phyloP scores from a whole-genome alignment of 2,797 vertebrate species.

The Anguilla megastoma region DNA sequence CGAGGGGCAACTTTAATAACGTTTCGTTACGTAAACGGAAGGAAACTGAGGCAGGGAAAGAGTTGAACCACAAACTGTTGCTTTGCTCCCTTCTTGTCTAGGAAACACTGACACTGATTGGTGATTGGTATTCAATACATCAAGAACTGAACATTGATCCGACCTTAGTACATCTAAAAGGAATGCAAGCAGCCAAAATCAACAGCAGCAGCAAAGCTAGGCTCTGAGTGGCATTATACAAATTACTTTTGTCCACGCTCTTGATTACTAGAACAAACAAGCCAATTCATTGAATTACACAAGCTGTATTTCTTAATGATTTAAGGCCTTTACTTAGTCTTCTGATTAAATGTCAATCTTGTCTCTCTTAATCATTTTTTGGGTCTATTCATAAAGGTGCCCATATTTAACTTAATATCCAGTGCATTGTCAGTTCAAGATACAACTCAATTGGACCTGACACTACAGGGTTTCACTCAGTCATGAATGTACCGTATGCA shows the following conservation, averaged over 20 bases:
- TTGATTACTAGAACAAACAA: neutral
- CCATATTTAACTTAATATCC: neutral
- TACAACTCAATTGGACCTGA: neutral
- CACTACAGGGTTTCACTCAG: neutral
- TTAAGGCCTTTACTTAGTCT: neutral
- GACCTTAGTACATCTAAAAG: neutral
- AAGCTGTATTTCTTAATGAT: neutral
- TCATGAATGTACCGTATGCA: neutral
- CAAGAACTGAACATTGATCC: neutral
- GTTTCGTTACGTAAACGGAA: neutral
- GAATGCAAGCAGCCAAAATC: neutral
- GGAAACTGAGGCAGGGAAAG: neutral
- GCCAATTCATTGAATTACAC: neutral
- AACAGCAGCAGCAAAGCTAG: neutral
- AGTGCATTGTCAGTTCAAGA: neutral
- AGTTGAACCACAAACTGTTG: slow-evolving; percentile 6
- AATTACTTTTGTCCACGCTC: neutral
- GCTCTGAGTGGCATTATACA: neutral
- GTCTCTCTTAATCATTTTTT: neutral
- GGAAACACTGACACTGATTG: neutral
- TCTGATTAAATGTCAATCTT: neutral
- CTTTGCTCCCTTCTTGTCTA: neutral
- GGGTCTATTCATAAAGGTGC: neutral
- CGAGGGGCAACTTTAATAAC: neutral
- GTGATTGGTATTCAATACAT: neutral